Base-by-base conservation (phyloP, 2,797 vertebrate genomes). In the Coracias cyanogaster region DNA sequence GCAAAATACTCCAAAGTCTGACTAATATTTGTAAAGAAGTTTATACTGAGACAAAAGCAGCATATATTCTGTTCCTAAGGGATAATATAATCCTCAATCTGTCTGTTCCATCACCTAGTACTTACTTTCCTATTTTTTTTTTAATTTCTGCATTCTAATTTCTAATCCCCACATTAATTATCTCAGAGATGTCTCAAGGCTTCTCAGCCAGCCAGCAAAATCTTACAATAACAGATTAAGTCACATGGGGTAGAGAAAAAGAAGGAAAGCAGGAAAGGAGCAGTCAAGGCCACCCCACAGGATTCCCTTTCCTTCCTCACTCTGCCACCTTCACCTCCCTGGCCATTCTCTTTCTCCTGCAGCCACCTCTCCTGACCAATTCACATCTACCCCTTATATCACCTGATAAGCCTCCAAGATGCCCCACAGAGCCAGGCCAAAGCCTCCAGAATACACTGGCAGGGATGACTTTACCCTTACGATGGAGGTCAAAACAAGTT, bases 1-100 rank as follows among this genome's bases (percentile, higher is more conserved):
- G 9, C 19, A 79, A 89, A 95, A 67, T 74, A 55, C 39, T 80
- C 12, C 5, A 1, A 90, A 82, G 41, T 73, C 71, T 87, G 48
- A 87, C 48, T 87, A 82, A 43, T 72, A 72, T 29, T 89, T 62
- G 10, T 82, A 48, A 93, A 89, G 66, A 62, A 73, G 29, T 66
- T 78, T 65, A 45, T 55, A 28, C 18, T 10, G 43, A 91, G 74
- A 73, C 55, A 84, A 77, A 7, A 62, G 51, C 22, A 84, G 22
- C 3, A 3, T 61, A 57, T 65, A 29, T 46, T 69, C 46, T 78
- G 26, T 31, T 86, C 49, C 55, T 55, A n/a, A 62, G 31, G 25
- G 51, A 73, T 14, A 67, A 77, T 20, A 49, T 60, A 87, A 85
- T 64, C 39, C 39, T 55, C 1, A 0, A 51, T 76, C 74, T 86